Conservation (phyloP, 37 sponge, comb jelly and placozoan genomes). For the Halichondria panicea region DNA sequence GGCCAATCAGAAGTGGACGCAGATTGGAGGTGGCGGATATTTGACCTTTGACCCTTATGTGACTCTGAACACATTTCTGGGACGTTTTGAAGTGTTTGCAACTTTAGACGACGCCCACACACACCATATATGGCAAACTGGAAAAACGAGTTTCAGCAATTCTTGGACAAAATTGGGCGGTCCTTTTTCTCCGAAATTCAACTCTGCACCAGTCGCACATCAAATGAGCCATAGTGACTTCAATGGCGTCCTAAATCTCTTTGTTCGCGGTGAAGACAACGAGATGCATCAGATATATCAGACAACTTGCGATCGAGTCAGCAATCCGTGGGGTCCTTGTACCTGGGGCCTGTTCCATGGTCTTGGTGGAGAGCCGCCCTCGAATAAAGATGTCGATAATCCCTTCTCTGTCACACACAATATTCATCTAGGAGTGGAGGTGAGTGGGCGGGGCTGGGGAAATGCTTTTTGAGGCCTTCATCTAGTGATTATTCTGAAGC, state of each 20-base stretch:
- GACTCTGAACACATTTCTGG: conserved; percentile 46
- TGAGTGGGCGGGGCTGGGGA: too few species aligned
- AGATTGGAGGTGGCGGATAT: conserved; percentile 2
- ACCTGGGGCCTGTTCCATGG: conserved; percentile 51
- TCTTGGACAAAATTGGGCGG: conserved; percentile 49
- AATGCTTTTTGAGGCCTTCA: too few species aligned
- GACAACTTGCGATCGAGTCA: conserved; percentile 71
- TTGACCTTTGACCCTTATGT: conserved; percentile 39
- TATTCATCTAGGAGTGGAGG: conserved; percentile 62
- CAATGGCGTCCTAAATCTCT: conserved; percentile 60
- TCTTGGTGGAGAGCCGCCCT: neutral
- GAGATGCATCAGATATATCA: conserved; percentile 50
- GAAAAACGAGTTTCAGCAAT: conserved; percentile 7
- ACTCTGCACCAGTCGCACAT: conserved; percentile 56
- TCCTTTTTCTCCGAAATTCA: conserved; percentile 42
- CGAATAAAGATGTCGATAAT: conserved; percentile 17
- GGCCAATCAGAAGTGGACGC: conserved; percentile 14
- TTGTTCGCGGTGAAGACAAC: conserved; percentile 58
- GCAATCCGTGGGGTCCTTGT: conserved; percentile 76
- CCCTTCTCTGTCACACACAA: conserved; percentile 46
- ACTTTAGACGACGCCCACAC: conserved; percentile 16
- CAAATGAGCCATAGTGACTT: conserved; percentile 52
- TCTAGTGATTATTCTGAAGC: too few species aligned
- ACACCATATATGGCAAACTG: conserved; percentile 71
- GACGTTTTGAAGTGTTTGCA: conserved; percentile 57